Percentiles rank a stretch among this genome's conserved stretches.
These are phyloP conservation scores for Hirtodrosophila alboralis DNA, from an alignment of 2,888 invertebrate species.

Conservation along the genomic window DNA sequence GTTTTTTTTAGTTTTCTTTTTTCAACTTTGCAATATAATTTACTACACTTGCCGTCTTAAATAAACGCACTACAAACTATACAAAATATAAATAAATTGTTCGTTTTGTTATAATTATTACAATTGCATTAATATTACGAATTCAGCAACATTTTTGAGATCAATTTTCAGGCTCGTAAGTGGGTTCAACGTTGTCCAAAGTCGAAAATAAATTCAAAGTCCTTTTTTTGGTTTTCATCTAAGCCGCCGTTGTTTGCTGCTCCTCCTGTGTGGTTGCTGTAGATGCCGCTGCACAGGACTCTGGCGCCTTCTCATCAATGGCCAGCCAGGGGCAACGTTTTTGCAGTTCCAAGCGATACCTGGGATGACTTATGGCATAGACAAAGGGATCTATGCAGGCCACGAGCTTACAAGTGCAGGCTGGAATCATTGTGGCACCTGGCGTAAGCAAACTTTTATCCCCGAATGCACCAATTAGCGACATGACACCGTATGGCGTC, in stretches of 20 bases:
- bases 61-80: conserved; percentile 29
- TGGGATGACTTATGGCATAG: conserved; percentile 95
- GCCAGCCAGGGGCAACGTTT: conserved; percentile 90
- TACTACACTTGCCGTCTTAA: conserved; percentile 6
- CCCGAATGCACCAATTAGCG: conserved; percentile 92
- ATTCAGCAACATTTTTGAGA: not conserved
- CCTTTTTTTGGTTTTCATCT: conserved; percentile 23
- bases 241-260: conserved; percentile 79
- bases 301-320: conserved; percentile 87
- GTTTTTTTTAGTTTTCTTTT: conserved; percentile 20
- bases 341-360: conserved; percentile 91
- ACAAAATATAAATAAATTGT: conserved; percentile 2
- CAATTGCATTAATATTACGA: conserved; percentile 34
- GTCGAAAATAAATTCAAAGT: conserved; percentile 1
- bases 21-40: conserved; percentile 33
- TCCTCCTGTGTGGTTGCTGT: conserved; percentile 68
- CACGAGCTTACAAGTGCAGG: conserved; percentile 92
- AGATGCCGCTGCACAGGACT: conserved; percentile 85
- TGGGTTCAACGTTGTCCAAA: conserved; percentile 15
- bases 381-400: conserved; percentile 96
- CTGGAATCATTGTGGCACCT: conserved; percentile 92
- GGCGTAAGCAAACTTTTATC: conserved; percentile 89
- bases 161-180: conserved; percentile 16
- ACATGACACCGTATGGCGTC: conserved; percentile 94
- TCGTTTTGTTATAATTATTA: conserved; percentile 28